Base-by-base conservation (phyloP, 2,888 invertebrate genomes). In the Euplagia quadripunctaria region DNA sequence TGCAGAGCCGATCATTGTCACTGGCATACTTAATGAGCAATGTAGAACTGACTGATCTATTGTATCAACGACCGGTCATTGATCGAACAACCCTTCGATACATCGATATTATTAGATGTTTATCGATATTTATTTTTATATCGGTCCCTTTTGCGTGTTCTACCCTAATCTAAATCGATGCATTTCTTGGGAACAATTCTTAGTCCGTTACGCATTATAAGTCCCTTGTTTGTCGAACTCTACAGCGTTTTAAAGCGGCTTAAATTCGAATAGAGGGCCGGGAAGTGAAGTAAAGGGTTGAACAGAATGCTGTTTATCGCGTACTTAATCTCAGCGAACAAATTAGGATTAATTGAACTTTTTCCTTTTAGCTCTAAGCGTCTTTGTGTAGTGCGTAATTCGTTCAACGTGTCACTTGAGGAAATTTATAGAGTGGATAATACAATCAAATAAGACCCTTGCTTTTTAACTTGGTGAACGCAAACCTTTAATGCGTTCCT, bases 271-370 rank as follows among this genome's bases (percentile, higher is more conserved):
- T 91, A 83, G 86, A 88, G 93, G 93, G 91, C 88, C 89, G 91
- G 90, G 89, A 91, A 92, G 88, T 83, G 86, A 90, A 93, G 93
- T 90, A 94, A 95, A 94, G 95, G 95, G 95, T 94, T 94, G 86
- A 91, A 90, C 88, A 90, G 90, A 93, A 93, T 90, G 91, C 87
- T 90, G 91, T 91, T 92, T 95, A 95, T 95, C 95, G 92, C 84
- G 82, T 89, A 90, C 90, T 93, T 95, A 94, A 95, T 95, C 95
- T 96, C 91, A 87, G 92, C 92, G 91, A 90, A 91, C 94, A 93
- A 96, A 95, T 95, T 96, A 92, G 96, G 96, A 96, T 95, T 95
- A 95, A 95, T 96, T 94, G 94, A 96, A 94, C 92, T 94, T 94
- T 94, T 95, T 94, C 92, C 91, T 91, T 92, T 91, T 92, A 92